These are phyloP conservation scores for Agelaius tricolor DNA, from an alignment of 2,113 vertebrate genomes.

Conservation along the genomic window DNA sequence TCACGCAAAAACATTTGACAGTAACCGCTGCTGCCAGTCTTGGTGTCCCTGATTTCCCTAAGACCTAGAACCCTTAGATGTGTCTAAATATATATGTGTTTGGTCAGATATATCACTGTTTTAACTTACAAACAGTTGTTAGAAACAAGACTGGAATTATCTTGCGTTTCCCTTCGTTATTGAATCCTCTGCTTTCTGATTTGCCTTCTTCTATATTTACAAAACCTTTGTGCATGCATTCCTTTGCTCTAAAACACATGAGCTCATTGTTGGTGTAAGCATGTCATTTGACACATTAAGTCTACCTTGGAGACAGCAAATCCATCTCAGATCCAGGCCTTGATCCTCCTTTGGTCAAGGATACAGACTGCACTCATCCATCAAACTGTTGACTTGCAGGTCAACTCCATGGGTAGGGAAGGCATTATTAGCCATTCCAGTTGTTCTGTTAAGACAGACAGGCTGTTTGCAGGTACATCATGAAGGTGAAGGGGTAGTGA, in stretches of 20 bases:
- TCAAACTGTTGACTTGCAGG: neutral
- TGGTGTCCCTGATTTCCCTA: neutral
- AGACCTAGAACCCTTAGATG: neutral
- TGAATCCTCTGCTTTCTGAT: neutral
- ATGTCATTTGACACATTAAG: neutral
- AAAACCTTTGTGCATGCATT: neutral
- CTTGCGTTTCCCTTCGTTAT: neutral
- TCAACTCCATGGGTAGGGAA: neutral
- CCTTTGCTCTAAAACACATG: fast-evolving
- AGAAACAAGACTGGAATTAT: neutral
- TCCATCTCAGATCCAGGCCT: neutral
- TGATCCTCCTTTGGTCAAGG: neutral
- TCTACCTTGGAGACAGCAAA: neutral
- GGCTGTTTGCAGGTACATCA: fast-evolving
- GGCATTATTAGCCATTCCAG: neutral
- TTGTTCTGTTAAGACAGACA: neutral
- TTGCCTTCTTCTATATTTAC: neutral
- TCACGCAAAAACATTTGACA: neutral
- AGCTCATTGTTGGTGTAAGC: neutral
- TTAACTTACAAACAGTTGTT: neutral
- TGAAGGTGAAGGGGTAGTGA: neutral
- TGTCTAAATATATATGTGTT: neutral
- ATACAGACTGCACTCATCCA: neutral
- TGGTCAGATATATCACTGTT: neutral
- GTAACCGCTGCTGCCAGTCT: neutral